Conservation (phyloP, 2,888 invertebrate genomes). For the Microdon myrmicae region DNA sequence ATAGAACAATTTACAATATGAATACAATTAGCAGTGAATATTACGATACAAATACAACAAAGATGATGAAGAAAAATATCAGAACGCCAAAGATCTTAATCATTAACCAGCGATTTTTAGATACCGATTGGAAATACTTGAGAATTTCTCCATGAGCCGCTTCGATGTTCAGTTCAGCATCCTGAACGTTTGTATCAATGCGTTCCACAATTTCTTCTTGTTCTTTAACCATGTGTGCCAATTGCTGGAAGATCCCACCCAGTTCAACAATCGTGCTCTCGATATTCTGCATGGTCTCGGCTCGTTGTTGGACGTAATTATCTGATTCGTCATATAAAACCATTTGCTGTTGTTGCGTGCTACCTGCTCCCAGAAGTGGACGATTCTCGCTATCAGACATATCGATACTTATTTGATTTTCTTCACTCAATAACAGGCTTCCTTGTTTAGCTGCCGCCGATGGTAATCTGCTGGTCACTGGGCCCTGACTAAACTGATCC, state of each 20-base stretch:
- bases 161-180: conserved; percentile 95
- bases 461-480: conserved; percentile 70
- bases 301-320: conserved; percentile 89
- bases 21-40: conserved; percentile 43
- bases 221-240: conserved; percentile 89
- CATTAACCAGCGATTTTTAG: conserved; percentile 98
- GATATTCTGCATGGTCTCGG: conserved; percentile 99
- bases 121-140: conserved; percentile 96
- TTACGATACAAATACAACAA: conserved; percentile 95
- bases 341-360: conserved; percentile 72
- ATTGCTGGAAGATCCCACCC: conserved; percentile 97
- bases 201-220: conserved; percentile 95
- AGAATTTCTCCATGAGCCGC: conserved; percentile 97
- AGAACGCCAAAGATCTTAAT: conserved; percentile 98
- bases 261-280: conserved; percentile 98
- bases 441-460: conserved; percentile 70
- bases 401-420: conserved; percentile 85
- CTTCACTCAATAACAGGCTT: conserved; percentile 67
- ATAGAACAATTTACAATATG: conserved; percentile 26
- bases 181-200: conserved; percentile 96
- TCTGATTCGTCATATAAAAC: conserved; percentile 87
- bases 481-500: conserved; percentile 80
- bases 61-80: conserved; percentile 98
- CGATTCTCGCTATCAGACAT: conserved; percentile 72
- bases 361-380: conserved; percentile 66